Percentiles rank a stretch among this genome's conserved stretches.
These are phyloP conservation scores for Eulacestoma nigropectus DNA, from an alignment of 2,113 vertebrate genomes.

Conservation along the genomic window DNA sequence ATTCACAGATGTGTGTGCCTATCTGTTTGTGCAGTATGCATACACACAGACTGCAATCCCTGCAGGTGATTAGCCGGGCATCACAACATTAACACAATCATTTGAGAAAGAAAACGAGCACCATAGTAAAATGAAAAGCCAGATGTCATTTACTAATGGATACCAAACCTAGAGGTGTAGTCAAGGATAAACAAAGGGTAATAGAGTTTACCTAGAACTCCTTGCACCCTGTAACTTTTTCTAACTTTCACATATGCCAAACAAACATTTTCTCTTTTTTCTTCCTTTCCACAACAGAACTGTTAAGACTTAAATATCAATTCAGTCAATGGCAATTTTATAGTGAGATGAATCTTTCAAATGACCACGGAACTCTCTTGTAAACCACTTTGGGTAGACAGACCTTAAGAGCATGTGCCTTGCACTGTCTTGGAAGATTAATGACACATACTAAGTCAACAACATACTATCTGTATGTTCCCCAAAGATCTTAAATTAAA, in stretches of 20 bases:
- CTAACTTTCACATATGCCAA: not conserved
- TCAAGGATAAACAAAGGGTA: not conserved
- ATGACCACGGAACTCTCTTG: not conserved
- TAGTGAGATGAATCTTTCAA: not conserved
- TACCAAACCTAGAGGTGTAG: not conserved
- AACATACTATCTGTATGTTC: constrained; percentile 5
- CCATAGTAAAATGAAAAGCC: not conserved
- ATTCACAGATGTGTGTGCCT: not conserved
- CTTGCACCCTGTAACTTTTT: not conserved
- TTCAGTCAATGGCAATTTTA: not conserved
- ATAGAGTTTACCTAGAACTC: not conserved
- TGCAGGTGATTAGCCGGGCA: not conserved
- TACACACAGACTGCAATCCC: not conserved
- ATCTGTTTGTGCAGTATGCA: not conserved
- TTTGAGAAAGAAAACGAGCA: not conserved
- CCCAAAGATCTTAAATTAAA: constrained; percentile 30
- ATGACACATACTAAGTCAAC: constrained; percentile 15
- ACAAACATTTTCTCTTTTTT: not conserved
- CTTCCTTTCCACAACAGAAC: not conserved
- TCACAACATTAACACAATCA: not conserved
- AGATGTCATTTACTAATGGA: not conserved
- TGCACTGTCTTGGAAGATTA: not conserved
- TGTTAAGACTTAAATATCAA: not conserved
- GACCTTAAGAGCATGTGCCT: not conserved
- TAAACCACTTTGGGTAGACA: not conserved